These are phyloP conservation scores for Hemaris fuciformis DNA, from an alignment of 2,888 invertebrate species.

Conservation along the genomic window DNA sequence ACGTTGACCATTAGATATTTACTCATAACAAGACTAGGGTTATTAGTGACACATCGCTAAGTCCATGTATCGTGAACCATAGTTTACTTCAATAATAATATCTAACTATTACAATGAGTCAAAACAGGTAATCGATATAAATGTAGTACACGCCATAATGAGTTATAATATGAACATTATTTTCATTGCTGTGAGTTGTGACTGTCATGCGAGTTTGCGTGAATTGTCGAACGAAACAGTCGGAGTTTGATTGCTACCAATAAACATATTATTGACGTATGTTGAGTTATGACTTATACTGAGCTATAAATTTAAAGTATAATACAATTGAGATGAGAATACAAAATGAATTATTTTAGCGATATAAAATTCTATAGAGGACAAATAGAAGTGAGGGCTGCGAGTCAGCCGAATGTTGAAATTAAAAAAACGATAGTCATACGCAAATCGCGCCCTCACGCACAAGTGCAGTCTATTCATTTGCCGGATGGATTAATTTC, in stretches of 20 bases:
- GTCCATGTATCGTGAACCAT: too few relatives aligned
- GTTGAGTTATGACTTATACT: background rate
- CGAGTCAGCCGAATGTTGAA: conserved; percentile 23
- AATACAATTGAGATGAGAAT: background rate
- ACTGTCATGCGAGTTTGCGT: conserved; percentile 43
- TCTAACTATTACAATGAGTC: too few relatives aligned
- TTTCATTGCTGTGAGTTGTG: conserved; percentile 18
- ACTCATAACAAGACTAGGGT: background rate
- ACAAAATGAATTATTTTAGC: conserved; percentile 16
- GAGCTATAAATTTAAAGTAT: conserved; percentile 18
- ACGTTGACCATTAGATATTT: background rate
- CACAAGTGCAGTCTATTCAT: conserved; percentile 78
- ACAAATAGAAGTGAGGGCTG: conserved; percentile 6
- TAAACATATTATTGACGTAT: conserved; percentile 21
- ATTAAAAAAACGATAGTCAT: conserved; percentile 54
- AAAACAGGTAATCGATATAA: too few relatives aligned
- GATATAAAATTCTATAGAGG: conserved; percentile 25
- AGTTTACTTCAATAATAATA: too few relatives aligned
- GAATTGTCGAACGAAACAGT: conserved; percentile 33
- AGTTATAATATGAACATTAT: background rate
- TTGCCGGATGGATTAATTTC: conserved; percentile 79
- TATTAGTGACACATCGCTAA: too few relatives aligned
- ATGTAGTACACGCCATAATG: background rate
- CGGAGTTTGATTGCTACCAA: background rate
- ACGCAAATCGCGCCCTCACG: conserved; percentile 58